Evolutionary conservation across 2,113 vertebrate genomes (phyloP).

Genomic region (Coregonus clupeaformis): DNA sequence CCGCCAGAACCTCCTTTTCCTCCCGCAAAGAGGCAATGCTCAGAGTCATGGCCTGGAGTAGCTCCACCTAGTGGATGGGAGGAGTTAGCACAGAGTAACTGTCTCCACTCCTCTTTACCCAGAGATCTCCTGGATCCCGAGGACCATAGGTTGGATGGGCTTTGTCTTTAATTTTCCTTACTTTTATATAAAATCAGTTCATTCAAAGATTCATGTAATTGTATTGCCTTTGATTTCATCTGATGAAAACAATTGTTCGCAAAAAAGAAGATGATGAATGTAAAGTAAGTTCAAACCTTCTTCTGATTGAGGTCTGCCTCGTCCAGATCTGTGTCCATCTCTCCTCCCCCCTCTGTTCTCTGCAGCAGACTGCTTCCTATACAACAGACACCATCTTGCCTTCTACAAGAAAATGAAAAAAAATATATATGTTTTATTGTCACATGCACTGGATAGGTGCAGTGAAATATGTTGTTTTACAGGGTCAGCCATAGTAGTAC

Average conservation of each 20-base stretch:
- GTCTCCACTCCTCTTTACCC: too few species aligned
- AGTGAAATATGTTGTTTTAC: background rate
- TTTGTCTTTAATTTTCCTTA: too few species aligned
- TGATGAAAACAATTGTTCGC: too few species aligned
- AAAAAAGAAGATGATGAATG: too few species aligned
- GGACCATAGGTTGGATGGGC: too few species aligned
- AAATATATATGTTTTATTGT: background rate
- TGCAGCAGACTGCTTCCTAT: constrained; percentile 36
- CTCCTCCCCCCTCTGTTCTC: constrained; percentile 24
- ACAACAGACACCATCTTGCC: constrained; percentile 51
- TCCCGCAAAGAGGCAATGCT: constrained; percentile 79
- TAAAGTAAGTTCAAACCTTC: constrained; percentile 75
- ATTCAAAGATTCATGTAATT: too few species aligned
- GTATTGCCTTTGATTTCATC: too few species aligned
- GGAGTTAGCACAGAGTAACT: too few species aligned
- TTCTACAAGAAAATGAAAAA: constrained; percentile 31
- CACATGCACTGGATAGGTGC: background rate
- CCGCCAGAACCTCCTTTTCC: constrained; percentile 81
- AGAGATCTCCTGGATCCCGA: too few species aligned
- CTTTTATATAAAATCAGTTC: too few species aligned
- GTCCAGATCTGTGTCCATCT: constrained; percentile 66
- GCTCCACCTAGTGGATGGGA: constrained; percentile 75
- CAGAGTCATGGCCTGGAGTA: constrained; percentile 81
- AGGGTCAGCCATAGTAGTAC: too few species aligned
- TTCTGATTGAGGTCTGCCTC: constrained; percentile 82